These are phyloP conservation scores for Selene dorsalis DNA, from an alignment of 2,797 vertebrate species.

Conservation along the genomic window DNA sequence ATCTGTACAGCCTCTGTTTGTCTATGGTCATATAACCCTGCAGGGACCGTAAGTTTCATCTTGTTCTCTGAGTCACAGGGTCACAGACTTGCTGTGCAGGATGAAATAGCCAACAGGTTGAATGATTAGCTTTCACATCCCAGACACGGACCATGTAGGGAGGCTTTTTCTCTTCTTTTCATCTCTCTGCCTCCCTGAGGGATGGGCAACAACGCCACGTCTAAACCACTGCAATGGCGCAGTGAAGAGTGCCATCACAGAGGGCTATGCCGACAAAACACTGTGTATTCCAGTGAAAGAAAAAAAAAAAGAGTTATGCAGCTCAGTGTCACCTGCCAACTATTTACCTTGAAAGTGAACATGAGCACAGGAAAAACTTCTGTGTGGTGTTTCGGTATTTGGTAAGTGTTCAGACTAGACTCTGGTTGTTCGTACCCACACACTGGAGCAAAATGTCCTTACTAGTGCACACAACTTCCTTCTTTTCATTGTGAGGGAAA, in stretches of 20 bases:
- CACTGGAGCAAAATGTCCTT: background rate
- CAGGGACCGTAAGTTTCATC: slow-evolving; percentile 42
- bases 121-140: slow-evolving; percentile 54
- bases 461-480: background rate
- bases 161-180: slow-evolving; percentile 27
- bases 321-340: background rate
- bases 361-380: background rate
- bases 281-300: background rate
- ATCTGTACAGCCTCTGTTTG: slow-evolving; percentile 20
- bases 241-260: background rate
- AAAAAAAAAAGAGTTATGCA: background rate
- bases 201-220: slow-evolving; percentile 3
- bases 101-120: slow-evolving; percentile 46
- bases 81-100: slow-evolving; percentile 38
- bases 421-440: background rate
- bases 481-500: background rate
- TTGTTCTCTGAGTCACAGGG: slow-evolving; percentile 49
- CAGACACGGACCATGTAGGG: slow-evolving; percentile 18
- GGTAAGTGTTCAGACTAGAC: background rate
- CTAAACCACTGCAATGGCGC: slow-evolving; percentile 7
- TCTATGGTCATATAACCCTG: slow-evolving; percentile 20
- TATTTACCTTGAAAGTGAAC: background rate
- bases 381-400: background rate
- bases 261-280: slow-evolving; percentile 7
- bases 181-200: slow-evolving; percentile 16